Percentiles rank a stretch among this genome's conserved stretches.
Conservation (phyloP, 1,140 invertebrate genomes). For the Chymomyza costata region DNA sequence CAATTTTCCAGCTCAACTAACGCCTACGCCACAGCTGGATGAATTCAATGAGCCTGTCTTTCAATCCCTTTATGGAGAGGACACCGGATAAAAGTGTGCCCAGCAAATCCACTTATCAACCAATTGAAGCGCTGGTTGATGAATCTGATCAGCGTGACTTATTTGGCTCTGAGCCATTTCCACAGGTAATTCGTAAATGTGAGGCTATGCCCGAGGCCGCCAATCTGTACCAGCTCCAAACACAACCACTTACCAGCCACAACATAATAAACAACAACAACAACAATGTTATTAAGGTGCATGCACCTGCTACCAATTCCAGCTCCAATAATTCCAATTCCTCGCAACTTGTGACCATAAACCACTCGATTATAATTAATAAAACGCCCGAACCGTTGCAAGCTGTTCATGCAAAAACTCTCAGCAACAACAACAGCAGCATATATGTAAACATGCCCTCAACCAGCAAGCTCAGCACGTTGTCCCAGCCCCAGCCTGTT, state of each 20-base stretch:
- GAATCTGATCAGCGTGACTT: constrained; percentile 69
- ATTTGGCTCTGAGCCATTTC: constrained; percentile 79
- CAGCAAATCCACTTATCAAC: neutral
- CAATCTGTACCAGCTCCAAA: neutral
- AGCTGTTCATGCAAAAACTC: neutral
- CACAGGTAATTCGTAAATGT: constrained; percentile 71
- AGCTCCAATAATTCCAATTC: constrained; percentile 1
- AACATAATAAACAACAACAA: constrained; percentile 33
- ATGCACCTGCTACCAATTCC: neutral
- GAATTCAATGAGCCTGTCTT: constrained; percentile 74
- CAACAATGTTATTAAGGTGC: constrained; percentile 2
- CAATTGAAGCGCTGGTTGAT: neutral
- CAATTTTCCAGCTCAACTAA: constrained; percentile 44
- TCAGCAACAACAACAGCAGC: constrained; percentile 41
- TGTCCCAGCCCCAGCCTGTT: constrained; percentile 14
- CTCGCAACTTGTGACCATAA: constrained; percentile 64
- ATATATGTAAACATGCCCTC: constrained; percentile 63
- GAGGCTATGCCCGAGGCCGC: constrained; percentile 41
- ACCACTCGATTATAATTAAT: constrained; percentile 74
- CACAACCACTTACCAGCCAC: constrained; percentile 45
- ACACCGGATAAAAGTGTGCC: neutral
- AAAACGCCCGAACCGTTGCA: constrained; percentile 61
- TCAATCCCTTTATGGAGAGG: constrained; percentile 62
- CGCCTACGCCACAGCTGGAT: constrained; percentile 43
- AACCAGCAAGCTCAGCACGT: neutral